Conservation (phyloP, 2,888 invertebrate genomes). For the Melinaea marsaeus region DNA sequence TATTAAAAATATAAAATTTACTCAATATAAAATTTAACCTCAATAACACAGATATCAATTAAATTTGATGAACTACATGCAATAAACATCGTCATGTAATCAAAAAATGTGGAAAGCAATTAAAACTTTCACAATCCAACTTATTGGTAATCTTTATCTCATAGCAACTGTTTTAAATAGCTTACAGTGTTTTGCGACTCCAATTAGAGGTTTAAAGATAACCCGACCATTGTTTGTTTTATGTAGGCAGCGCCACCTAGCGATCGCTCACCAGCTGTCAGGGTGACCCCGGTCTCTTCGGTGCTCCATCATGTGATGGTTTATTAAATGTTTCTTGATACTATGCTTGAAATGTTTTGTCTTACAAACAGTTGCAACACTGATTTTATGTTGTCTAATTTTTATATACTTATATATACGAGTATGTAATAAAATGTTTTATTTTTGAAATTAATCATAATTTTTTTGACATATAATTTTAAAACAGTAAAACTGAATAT, state of each 20-base stretch:
- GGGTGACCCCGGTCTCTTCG: conserved; percentile 59
- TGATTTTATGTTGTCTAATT: neutral
- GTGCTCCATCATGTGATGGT: conserved; percentile 65
- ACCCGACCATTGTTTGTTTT: conserved; percentile 66
- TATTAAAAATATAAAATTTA: conserved; percentile 2
- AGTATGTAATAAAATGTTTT: too few species aligned
- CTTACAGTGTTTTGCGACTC: conserved; percentile 58
- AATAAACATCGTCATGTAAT: conserved; percentile 24
- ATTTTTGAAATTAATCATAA: too few species aligned
- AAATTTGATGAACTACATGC: conserved; percentile 26
- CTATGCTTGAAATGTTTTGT: conserved; percentile 32
- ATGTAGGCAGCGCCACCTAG: conserved; percentile 54
- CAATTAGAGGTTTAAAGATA: conserved; percentile 75
- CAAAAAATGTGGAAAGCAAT: conserved; percentile 29
- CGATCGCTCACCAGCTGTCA: conserved; percentile 73
- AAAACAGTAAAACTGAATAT: too few species aligned
- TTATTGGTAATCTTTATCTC: conserved; percentile 42
- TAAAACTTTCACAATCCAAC: conserved; percentile 39
- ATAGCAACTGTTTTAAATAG: conserved; percentile 40
- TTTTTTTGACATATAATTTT: too few species aligned
- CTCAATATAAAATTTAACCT: conserved; percentile 6
- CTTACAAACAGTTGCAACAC: conserved; percentile 19
- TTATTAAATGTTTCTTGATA: conserved; percentile 65
- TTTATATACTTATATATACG: too few species aligned
- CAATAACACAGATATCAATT: conserved; percentile 25